A percentile compares a stretch with the other conserved stretches of the same genome.
Conservation (phyloP, 2,797 vertebrate species). For the Gallinago nigripennis region DNA sequence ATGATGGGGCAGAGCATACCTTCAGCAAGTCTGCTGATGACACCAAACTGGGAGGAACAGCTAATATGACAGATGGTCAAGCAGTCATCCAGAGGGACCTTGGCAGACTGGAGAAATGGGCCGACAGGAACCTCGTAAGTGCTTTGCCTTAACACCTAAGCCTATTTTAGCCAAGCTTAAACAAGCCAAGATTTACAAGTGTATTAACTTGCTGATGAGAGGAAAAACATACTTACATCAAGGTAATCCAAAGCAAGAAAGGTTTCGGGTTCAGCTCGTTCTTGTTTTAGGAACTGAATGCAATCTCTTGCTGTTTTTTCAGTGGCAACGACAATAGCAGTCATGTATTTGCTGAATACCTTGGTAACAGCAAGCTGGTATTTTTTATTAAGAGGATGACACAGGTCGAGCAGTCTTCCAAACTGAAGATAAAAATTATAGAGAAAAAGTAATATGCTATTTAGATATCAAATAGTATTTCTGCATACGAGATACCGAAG, state of each 20-base stretch:
- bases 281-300: constrained; percentile 88
- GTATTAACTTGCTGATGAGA: neutral
- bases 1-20: neutral
- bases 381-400: constrained; percentile 94
- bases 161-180: neutral
- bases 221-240: constrained; percentile 78
- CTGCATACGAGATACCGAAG: neutral
- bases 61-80: neutral
- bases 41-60: neutral
- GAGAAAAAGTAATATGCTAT: neutral
- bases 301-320: constrained; percentile 90
- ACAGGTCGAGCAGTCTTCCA: constrained; percentile 90
- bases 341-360: constrained; percentile 88
- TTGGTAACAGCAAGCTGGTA: constrained; percentile 95
- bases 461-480: neutral
- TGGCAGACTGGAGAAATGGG: neutral
- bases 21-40: neutral
- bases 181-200: neutral
- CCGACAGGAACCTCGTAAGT: fast-evolving
- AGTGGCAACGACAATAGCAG: constrained; percentile 87
- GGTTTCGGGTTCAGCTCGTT: constrained; percentile 90
- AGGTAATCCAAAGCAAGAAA: constrained; percentile 94
- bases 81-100: neutral
- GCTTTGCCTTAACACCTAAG: neutral
- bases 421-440: constrained; percentile 76